phyloP scores from a whole-genome alignment of 1,140 invertebrate species.

The Eueides isabella region DNA sequence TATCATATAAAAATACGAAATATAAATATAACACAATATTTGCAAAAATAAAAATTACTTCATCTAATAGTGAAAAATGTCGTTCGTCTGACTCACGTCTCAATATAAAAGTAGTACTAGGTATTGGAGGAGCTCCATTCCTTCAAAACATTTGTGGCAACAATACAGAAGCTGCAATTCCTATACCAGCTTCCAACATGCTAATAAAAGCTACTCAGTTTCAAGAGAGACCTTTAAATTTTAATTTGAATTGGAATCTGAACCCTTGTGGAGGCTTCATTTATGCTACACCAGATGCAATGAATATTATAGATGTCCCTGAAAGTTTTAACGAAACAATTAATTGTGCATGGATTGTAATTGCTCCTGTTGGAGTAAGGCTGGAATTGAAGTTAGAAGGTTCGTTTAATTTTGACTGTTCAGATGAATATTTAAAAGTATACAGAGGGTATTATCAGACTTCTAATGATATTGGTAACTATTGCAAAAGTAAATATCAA shows the following conservation, averaged over 20 bases:
- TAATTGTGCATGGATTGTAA: conserved; percentile 87
- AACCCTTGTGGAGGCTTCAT: conserved; percentile 85
- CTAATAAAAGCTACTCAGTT: conserved; percentile 56
- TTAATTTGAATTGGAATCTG: conserved; percentile 74
- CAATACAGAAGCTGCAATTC: conserved; percentile 50
- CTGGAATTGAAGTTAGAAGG: conserved; percentile 83
- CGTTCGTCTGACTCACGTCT: conserved; percentile 53
- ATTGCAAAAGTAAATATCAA: conserved; percentile 83
- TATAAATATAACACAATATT: conserved; percentile 52
- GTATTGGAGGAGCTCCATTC: conserved; percentile 28
- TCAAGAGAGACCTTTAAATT: conserved; percentile 47
- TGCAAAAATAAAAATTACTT: conserved; percentile 49
- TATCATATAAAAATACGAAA: conserved; percentile 21
- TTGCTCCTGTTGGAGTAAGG: conserved; percentile 79
- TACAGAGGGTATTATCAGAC: conserved; percentile 80
- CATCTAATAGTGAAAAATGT: conserved; percentile 47
- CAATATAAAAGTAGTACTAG: conserved; percentile 44
- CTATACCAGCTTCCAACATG: conserved; percentile 54
- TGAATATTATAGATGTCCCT: conserved; percentile 66
- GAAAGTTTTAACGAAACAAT: conserved; percentile 58
- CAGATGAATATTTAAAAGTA: conserved; percentile 85
- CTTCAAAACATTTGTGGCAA: conserved; percentile 64
- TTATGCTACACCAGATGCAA: conserved; percentile 55
- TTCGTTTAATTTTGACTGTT: conserved; percentile 76
- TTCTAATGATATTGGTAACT: conserved; percentile 84